A percentile compares a stretch with the other conserved stretches of the same genome.
phyloP scores from a whole-genome alignment of 2,888 invertebrate genomes.

The Andrena haemorrhoa region DNA sequence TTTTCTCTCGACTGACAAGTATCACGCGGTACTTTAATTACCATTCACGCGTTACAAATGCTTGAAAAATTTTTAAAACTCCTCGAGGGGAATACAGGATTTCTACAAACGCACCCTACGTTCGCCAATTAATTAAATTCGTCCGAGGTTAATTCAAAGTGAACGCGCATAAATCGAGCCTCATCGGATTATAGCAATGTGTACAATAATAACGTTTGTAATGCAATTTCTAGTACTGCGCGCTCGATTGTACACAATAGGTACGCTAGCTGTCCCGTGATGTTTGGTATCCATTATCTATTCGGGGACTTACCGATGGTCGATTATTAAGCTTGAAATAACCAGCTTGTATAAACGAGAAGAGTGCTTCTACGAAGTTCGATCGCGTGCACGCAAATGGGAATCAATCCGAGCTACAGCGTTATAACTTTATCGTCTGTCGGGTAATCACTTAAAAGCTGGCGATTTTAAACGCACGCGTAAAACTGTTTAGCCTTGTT shows the following conservation, averaged over 20 bases:
- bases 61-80: too few species aligned
- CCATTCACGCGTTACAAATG: too few species aligned
- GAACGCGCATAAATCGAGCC: neutral
- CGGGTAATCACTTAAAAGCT: constrained; percentile 26
- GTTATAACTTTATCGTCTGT: constrained; percentile 14
- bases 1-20: neutral
- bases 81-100: neutral
- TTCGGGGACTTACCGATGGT: constrained; percentile 37
- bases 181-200: constrained; percentile 17
- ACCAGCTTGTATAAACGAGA: constrained; percentile 18
- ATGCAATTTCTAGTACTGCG: constrained; percentile 17
- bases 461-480: constrained; percentile 21
- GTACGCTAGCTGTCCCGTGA: constrained; percentile 6
- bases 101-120: neutral
- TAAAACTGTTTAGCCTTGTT: constrained; percentile 34
- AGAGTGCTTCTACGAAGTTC: neutral
- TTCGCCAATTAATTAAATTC: neutral
- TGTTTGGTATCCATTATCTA: constrained; percentile 48
- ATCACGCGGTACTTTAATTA: too few species aligned
- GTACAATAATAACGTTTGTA: constrained; percentile 44
- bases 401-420: constrained; percentile 25
- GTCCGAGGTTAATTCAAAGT: constrained; percentile 16
- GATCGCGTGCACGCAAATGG: constrained; percentile 22
- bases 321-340: constrained; percentile 31
- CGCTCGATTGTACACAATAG: neutral